phyloP scores from a whole-genome alignment of 2,797 vertebrate genomes.

The Sebastes minor region DNA sequence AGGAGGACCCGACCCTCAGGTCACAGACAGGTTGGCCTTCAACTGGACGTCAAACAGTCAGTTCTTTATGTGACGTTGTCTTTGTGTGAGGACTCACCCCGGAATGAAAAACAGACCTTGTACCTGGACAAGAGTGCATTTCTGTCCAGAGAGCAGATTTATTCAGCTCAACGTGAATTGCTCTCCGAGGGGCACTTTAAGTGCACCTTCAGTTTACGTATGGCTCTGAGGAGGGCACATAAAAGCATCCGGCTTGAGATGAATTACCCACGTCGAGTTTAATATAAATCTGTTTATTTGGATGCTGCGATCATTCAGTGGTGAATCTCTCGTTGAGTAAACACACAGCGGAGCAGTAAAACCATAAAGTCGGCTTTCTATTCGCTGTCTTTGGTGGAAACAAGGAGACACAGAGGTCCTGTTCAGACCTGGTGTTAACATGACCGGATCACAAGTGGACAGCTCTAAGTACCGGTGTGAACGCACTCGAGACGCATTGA shows the following conservation, averaged over 20 bases:
- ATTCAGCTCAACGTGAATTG: constrained; percentile 31
- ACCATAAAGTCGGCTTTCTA: background rate
- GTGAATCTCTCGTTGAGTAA: constrained; percentile 18
- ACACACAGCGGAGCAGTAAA: background rate
- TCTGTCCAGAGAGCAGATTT: constrained; percentile 18
- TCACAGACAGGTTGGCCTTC: constrained; percentile 3
- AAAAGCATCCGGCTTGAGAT: constrained; percentile 38
- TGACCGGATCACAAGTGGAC: too few species aligned
- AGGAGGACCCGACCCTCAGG: background rate
- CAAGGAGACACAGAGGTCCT: background rate
- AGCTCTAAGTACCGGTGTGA: too few species aligned
- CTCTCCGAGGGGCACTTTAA: constrained; percentile 33
- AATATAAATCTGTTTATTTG: constrained; percentile 31
- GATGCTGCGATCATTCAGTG: background rate
- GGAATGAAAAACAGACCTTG: background rate
- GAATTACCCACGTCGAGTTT: constrained; percentile 10
- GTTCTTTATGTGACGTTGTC: background rate
- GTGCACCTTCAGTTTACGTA: constrained; percentile 27
- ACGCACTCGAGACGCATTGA: too few species aligned
- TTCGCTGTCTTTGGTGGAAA: background rate
- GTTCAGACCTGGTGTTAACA: too few species aligned
- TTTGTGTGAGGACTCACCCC: background rate
- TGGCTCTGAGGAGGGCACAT: constrained; percentile 18
- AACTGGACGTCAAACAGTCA: constrained; percentile 3
- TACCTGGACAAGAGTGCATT: background rate